A percentile compares a stretch with the other conserved stretches of the same genome.
Evolutionary conservation across 2,888 invertebrate genomes (phyloP).

Genomic region (Nezara viridula): DNA sequence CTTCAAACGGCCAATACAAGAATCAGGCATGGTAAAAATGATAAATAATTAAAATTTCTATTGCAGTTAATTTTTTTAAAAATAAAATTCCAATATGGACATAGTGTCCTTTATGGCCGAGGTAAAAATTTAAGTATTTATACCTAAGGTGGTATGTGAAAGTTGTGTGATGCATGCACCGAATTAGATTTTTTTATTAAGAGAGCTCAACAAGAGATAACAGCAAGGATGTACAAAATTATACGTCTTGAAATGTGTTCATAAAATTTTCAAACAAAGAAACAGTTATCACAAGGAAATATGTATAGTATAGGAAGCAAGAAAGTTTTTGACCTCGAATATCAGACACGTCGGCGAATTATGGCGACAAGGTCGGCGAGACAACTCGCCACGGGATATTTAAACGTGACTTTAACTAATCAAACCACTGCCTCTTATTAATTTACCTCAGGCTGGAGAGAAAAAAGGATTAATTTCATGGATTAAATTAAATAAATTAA

Average conservation of each 20-base stretch:
- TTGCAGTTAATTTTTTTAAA: too few species aligned
- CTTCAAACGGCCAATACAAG: not conserved
- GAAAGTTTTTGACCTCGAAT: not conserved
- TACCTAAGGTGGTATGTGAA: too few species aligned
- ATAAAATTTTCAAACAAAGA: not conserved
- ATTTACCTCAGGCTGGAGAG: not conserved
- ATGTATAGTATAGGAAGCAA: not conserved
- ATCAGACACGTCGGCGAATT: not conserved
- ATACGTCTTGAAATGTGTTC: not conserved
- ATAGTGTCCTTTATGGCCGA: too few species aligned
- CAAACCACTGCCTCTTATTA: not conserved
- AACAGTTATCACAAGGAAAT: not conserved
- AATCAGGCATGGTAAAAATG: not conserved
- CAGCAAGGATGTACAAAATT: not conserved
- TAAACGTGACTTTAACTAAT: not conserved
- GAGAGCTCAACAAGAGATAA: too few species aligned
- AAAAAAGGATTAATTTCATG: not conserved
- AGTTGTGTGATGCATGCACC: too few species aligned
- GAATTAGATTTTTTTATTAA: too few species aligned
- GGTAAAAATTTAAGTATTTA: too few species aligned
- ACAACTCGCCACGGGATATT: not conserved
- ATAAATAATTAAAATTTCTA: not conserved
- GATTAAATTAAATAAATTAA: not conserved
- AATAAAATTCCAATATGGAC: too few species aligned
- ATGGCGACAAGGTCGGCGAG: slow-evolving; percentile 2